These are phyloP conservation scores for Drosophila albomicans DNA, from an alignment of 1,140 invertebrate genomes.

Conservation along the genomic window DNA sequence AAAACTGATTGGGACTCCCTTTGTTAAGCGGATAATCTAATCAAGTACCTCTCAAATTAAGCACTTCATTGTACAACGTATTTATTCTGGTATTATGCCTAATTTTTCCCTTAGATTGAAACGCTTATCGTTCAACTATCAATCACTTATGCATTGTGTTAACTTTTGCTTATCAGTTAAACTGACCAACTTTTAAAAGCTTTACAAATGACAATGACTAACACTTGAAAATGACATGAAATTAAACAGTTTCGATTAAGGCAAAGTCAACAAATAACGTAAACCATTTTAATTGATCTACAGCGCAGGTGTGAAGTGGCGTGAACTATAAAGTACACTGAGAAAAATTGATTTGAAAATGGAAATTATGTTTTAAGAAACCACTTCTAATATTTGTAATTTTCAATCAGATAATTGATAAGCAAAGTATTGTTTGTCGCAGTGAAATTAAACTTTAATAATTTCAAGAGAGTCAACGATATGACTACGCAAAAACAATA, in stretches of 20 bases:
- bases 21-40: constrained; percentile 1
- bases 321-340: not conserved
- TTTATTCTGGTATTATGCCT: not conserved
- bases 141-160: not conserved
- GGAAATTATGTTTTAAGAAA: too few relatives aligned
- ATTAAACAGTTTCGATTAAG: constrained; percentile 12
- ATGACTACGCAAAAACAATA: not conserved
- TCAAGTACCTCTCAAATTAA: not conserved
- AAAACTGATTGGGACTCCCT: not conserved
- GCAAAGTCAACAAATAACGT: constrained; percentile 3
- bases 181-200: constrained; percentile 1
- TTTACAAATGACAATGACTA: constrained; percentile 11
- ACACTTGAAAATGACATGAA: constrained; percentile 12
- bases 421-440: not conserved
- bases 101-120: not conserved
- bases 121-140: not conserved
- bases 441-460: not conserved
- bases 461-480: not conserved
- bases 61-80: not conserved
- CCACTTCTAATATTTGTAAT: too few relatives aligned
- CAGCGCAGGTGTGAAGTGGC: not conserved
- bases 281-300: constrained; percentile 25
- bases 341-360: not conserved
- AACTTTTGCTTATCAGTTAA: constrained; percentile 5
- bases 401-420: too few relatives aligned